Evolutionary conservation across 1,140 invertebrate species (phyloP), one percentile per base, ranked within the genome.

Genomic region (Anoplolepis gracilipes): DNA sequence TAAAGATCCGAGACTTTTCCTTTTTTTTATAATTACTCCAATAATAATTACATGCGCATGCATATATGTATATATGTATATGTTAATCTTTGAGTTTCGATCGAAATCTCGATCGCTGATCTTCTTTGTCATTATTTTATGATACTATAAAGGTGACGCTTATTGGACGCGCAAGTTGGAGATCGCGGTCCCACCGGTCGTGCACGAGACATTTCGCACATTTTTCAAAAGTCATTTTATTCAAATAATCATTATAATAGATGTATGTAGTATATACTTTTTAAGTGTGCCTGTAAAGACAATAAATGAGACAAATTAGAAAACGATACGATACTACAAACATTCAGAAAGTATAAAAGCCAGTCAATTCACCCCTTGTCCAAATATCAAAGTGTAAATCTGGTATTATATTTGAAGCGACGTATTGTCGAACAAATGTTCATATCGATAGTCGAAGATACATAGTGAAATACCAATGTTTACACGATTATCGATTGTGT

Each of bases 11-110:
- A 39, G 39, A 73, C 19, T 64, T 82, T 88, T 11, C 39, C n/a
- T n/a, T n/a, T 42, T 49, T 49, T 49, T 19, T 49, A 49, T 88
- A 88, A 89, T 89, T 84, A 89, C 59, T n/a, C n/a, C n/a, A n/a
- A 46, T 42, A 85, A 88, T 86, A 89, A 89, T 85, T 64, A 57
- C 64, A 13, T 22, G 28, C 36, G 61, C 36, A 19, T n/a, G 19
- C n/a, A n/a, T n/a, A n/a, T n/a, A n/a, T n/a, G n/a, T n/a, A n/a
- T n/a, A n/a, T n/a, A n/a, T n/a, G n/a, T 3, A 22, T 28, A 10
- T 42, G 33, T 57, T 57, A 59, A 67, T 49, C 59, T 39, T 16
- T 28, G 25, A 46, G 5, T 30, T 53, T 28, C 87, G 84, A 89
- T 89, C n/a, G n/a, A 89, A 86, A 89, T 89, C 88, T 86, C 36